phyloP scores from a whole-genome alignment of 92 coral and sea anemone genomes.

The Metridium senile region DNA sequence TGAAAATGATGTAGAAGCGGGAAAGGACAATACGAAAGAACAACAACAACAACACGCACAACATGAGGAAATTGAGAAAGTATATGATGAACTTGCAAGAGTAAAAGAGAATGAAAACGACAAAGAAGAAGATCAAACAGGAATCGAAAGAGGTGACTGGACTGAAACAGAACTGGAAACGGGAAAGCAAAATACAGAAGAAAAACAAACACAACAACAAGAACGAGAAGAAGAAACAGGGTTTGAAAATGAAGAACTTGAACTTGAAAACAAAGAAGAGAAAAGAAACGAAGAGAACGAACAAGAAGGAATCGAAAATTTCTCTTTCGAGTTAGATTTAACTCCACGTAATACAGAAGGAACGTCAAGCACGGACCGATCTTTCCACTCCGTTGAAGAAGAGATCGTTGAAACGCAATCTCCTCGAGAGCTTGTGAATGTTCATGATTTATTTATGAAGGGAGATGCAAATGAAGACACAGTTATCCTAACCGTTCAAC shows the following conservation, averaged over 20 bases:
- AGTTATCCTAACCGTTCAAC: background rate
- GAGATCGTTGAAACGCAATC: background rate
- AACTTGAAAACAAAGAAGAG: no score
- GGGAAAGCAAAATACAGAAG: no score
- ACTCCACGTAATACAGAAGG: background rate
- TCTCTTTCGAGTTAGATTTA: background rate
- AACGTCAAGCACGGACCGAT: background rate
- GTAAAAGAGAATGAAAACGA: background rate
- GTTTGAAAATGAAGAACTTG: background rate
- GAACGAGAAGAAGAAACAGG: background rate
- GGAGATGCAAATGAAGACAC: background rate
- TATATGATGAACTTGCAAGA: background rate
- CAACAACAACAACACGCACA: background rate
- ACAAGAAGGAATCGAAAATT: background rate
- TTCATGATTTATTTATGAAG: background rate
- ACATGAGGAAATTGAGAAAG: slow-evolving; percentile 1
- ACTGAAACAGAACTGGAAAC: no score
- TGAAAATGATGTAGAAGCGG: no score
- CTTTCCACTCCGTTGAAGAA: background rate
- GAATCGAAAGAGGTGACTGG: no score
- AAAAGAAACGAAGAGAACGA: no score
- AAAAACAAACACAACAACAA: no score
- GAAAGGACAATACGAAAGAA: background rate
- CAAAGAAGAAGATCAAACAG: no score
- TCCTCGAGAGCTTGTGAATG: background rate